A percentile compares a stretch with the other conserved stretches of the same genome.
Conservation (phyloP, 35 echinoderm and acorn worm species). For the Stichopus chloronotus region DNA sequence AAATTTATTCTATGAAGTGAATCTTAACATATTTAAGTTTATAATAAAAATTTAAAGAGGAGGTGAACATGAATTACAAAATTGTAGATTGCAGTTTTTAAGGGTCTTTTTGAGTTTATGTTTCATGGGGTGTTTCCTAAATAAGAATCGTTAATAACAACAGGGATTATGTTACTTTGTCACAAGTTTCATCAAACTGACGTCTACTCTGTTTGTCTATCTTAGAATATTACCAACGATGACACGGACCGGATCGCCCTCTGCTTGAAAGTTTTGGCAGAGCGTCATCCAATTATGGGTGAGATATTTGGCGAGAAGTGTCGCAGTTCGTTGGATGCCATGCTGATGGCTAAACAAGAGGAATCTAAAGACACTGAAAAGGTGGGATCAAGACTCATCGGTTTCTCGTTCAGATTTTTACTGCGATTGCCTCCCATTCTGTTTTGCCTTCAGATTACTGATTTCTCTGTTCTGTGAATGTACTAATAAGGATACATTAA, state of each 20-base stretch:
- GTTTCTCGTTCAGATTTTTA: neutral
- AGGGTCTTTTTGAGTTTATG: no score
- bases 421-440: neutral
- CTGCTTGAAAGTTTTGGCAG: constrained; percentile 90
- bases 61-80: no score
- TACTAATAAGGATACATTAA: no score
- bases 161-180: no score
- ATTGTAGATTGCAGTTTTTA: no score
- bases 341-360: constrained; percentile 85
- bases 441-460: neutral
- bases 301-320: constrained; percentile 87
- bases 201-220: neutral
- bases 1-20: no score
- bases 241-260: constrained; percentile 91
- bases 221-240: constrained; percentile 96
- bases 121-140: no score
- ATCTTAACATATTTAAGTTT: no score
- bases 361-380: constrained; percentile 77
- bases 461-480: neutral
- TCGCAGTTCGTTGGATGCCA: constrained; percentile 78
- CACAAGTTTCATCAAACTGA: no score
- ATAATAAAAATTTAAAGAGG: no score
- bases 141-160: no score
- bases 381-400: constrained; percentile 2
- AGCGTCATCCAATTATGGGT: constrained; percentile 82